Percentiles rank a stretch among this genome's conserved stretches.
These are phyloP conservation scores for Capitulum mitella DNA, from an alignment of 2,888 invertebrate genomes.

Conservation along the genomic window DNA sequence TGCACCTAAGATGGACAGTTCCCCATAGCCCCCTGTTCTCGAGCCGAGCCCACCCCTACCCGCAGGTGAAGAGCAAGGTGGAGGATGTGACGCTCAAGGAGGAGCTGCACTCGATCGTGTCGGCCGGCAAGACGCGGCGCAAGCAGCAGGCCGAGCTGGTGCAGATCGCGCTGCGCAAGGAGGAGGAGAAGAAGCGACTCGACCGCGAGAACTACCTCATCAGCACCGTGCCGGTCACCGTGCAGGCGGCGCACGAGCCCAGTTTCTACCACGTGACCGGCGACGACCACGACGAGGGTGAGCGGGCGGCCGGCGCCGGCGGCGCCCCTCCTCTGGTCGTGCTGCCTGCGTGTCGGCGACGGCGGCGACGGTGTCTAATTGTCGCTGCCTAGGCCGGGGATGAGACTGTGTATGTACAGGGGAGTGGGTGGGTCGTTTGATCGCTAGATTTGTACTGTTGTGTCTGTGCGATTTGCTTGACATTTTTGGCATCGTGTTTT, in stretches of 20 bases:
- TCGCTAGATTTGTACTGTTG: too few relatives aligned
- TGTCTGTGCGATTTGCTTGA: too few relatives aligned
- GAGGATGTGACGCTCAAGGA: conserved; percentile 98
- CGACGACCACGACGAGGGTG: conserved; percentile 80
- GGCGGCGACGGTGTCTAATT: too few relatives aligned
- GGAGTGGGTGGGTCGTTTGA: too few relatives aligned
- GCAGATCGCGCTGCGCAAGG: conserved; percentile 85
- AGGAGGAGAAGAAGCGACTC: conserved; percentile 90
- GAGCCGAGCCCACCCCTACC: neutral
- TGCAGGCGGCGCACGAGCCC: conserved; percentile 93
- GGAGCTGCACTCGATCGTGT: conserved; percentile 91
- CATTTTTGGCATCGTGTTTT: too few relatives aligned
- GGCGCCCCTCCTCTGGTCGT: neutral
- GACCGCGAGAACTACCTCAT: conserved; percentile 92
- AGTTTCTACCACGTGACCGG: conserved; percentile 54
- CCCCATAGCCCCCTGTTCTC: too few relatives aligned
- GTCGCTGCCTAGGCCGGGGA: too few relatives aligned
- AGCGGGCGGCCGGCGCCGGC: conserved; percentile 33
- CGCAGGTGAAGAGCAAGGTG: conserved; percentile 82
- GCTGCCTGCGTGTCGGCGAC: neutral
- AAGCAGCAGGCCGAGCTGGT: conserved; percentile 99
- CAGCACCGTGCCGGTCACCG: conserved; percentile 88
- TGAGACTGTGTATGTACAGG: too few relatives aligned
- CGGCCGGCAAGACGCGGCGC: conserved; percentile 95
- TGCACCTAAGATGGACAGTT: too few relatives aligned